Evolutionary conservation across 2,888 invertebrate genomes (phyloP).

Genomic region (Caenorhabditis uteleia): DNA sequence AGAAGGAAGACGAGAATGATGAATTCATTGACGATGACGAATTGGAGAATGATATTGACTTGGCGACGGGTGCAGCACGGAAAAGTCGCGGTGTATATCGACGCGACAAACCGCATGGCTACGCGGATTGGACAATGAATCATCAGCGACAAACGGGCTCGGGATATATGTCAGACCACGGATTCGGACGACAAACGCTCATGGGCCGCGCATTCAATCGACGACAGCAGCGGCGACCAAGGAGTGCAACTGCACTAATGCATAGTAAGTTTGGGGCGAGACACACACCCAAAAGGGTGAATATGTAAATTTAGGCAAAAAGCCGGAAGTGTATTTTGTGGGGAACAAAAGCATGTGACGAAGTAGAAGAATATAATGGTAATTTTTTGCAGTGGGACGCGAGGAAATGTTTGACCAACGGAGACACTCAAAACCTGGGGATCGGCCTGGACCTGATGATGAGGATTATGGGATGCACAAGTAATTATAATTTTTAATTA

Average conservation of each 20-base stretch:
- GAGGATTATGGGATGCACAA: not conserved
- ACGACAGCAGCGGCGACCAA: slow-evolving; percentile 49
- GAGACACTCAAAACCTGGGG: slow-evolving; percentile 1
- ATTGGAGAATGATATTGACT: slow-evolving; percentile 40
- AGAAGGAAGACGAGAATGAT: slow-evolving; percentile 32
- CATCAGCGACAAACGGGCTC: slow-evolving; percentile 31
- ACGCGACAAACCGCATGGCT: slow-evolving; percentile 28
- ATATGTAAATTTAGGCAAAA: not conserved
- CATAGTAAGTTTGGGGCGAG: slow-evolving; percentile 39
- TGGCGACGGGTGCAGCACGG: slow-evolving; percentile 34
- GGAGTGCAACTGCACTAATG: slow-evolving; percentile 59
- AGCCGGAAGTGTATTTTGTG: not conserved
- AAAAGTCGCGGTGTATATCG: slow-evolving; percentile 43
- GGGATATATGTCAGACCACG: slow-evolving; percentile 58
- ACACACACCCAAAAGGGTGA: too few relatives aligned
- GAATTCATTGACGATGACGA: slow-evolving; percentile 42
- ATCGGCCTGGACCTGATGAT: slow-evolving; percentile 1
- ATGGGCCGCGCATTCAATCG: slow-evolving; percentile 34
- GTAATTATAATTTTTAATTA: not conserved
- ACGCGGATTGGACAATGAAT: slow-evolving; percentile 49
- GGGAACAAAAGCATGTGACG: not conserved
- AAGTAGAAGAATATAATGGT: not conserved
- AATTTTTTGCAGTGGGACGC: slow-evolving; percentile 46
- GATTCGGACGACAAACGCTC: slow-evolving; percentile 39
- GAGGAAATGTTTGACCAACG: slow-evolving; percentile 48